phyloP scores from a whole-genome alignment of 2,797 vertebrate genomes.

The Acrocephalus scirpaceus region DNA sequence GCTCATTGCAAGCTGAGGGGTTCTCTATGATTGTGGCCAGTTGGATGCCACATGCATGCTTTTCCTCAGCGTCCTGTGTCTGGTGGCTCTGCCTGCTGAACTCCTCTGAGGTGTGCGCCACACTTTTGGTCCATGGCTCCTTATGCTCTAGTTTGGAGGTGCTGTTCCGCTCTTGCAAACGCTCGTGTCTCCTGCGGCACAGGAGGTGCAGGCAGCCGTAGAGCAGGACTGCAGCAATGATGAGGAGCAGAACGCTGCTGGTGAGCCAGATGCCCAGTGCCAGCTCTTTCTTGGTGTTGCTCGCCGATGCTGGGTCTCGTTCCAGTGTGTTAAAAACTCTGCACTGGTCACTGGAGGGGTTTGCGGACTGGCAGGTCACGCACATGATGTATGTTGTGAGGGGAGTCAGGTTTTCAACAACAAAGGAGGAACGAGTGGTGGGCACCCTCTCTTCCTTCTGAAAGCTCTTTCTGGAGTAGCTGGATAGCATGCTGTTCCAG shows the following conservation, averaged over 20 bases:
- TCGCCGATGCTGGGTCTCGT: slow-evolving; percentile 55
- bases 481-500: slow-evolving; percentile 85
- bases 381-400: slow-evolving; percentile 88
- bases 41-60: slow-evolving; percentile 62
- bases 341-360: slow-evolving; percentile 86
- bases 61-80: neutral
- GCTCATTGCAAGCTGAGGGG: slow-evolving; percentile 61
- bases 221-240: slow-evolving; percentile 81
- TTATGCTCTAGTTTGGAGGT: neutral
- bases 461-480: slow-evolving; percentile 85
- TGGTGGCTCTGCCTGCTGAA: neutral
- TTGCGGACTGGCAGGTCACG: slow-evolving; percentile 87
- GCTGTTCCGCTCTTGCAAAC: neutral
- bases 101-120: rapidly evolving
- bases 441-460: slow-evolving; percentile 87
- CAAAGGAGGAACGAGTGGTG: slow-evolving; percentile 80
- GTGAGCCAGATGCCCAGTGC: slow-evolving; percentile 87
- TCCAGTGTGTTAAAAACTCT: slow-evolving; percentile 84
- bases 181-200: slow-evolving; percentile 70
- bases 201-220: slow-evolving; percentile 84
- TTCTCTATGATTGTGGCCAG: slow-evolving; percentile 66
- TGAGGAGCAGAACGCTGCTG: slow-evolving; percentile 84
- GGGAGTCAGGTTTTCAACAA: slow-evolving; percentile 84
- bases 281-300: slow-evolving; percentile 81
- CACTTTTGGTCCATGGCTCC: neutral